Conservation (phyloP, 2,113 vertebrate genomes). For the Macrotis lagotis region DNA sequence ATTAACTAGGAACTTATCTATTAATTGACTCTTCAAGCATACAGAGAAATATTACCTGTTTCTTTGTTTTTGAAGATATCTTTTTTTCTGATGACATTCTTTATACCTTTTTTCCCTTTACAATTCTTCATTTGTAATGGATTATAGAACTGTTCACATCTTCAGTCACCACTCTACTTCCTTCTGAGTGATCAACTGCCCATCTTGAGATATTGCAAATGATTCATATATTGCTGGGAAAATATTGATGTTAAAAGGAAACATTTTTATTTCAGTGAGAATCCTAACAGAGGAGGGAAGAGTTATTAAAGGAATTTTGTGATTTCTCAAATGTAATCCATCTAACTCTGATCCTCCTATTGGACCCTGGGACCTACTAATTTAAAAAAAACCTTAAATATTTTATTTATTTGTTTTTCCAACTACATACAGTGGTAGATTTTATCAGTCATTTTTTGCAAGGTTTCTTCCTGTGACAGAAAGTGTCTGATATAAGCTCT, state of each 20-base stretch:
- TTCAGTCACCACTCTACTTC: too few relatives aligned
- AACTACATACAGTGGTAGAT: too few relatives aligned
- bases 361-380: neutral
- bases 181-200: neutral
- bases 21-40: neutral
- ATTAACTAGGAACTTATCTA: neutral
- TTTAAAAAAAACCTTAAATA: too few relatives aligned
- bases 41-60: neutral
- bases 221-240: neutral
- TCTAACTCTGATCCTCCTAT: neutral
- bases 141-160: neutral
- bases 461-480: too few relatives aligned
- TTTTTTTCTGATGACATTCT: neutral
- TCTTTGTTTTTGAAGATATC: neutral
- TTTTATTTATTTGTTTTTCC: too few relatives aligned
- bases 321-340: neutral
- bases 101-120: neutral
- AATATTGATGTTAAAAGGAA: neutral
- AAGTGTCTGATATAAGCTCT: too few relatives aligned
- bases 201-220: neutral
- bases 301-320: neutral
- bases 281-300: neutral
- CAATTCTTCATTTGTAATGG: neutral
- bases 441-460: too few relatives aligned
- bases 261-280: neutral